Percentiles rank a stretch among this genome's conserved stretches.
These are phyloP conservation scores for Dryobates pubescens DNA, from an alignment of 2,797 vertebrate genomes.

Conservation along the genomic window DNA sequence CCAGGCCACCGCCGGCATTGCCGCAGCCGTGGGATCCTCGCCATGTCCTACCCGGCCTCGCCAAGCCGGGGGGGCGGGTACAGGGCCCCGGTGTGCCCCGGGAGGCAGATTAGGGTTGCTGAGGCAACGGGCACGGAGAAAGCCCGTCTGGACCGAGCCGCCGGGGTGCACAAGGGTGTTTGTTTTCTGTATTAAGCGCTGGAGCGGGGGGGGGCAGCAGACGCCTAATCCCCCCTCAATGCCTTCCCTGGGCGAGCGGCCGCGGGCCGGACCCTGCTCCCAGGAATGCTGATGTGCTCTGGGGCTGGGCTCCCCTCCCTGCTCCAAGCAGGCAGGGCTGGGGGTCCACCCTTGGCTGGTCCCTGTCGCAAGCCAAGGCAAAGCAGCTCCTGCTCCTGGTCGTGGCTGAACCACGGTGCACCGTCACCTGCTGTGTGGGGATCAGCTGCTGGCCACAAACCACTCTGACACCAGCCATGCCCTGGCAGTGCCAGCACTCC, in stretches of 20 bases:
- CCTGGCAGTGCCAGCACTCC: rapidly evolving
- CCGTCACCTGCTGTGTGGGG: background rate
- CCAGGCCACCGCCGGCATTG: background rate
- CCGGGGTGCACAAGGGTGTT: conserved; percentile 48
- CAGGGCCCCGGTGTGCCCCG: background rate
- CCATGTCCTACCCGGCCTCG: background rate
- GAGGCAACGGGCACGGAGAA: conserved; percentile 51
- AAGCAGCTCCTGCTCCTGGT: background rate
- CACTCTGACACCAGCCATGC: rapidly evolving
- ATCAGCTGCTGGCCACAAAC: background rate
- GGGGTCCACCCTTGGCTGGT: background rate
- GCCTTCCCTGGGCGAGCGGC: background rate
- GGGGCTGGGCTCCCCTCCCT: background rate
- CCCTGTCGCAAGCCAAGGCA: rapidly evolving
- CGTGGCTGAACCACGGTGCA: rapidly evolving
- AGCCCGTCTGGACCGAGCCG: conserved; percentile 31
- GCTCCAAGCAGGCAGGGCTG: background rate
- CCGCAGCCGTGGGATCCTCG: background rate
- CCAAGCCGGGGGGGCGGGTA: background rate
- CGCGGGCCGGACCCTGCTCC: conserved; percentile 38
- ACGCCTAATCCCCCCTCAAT: conserved; percentile 64
- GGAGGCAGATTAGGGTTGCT: conserved; percentile 57
- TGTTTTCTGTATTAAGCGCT: conserved; percentile 61
- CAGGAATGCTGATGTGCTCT: conserved; percentile 62
- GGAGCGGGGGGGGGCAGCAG: conserved; percentile 42